Evolutionary conservation across 1,140 invertebrate genomes (phyloP), one percentile per base, ranked within the genome.

Genomic region (Drosophila burlai): DNA sequence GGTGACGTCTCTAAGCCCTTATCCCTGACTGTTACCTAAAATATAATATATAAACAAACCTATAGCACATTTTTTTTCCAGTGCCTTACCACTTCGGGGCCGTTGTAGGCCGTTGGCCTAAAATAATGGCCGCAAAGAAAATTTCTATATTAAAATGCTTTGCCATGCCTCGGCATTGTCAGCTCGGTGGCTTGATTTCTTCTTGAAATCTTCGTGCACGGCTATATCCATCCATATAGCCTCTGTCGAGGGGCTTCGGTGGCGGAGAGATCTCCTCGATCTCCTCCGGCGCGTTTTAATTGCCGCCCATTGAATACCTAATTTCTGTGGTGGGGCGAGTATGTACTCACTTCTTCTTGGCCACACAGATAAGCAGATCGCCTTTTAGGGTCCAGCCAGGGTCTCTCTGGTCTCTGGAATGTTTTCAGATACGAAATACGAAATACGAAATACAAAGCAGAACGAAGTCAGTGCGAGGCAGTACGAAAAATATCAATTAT

Each of bases 91-190:
- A 45, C 54, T 76, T 46, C 63, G 84, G 78, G 84, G 84, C 84
- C 84, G 85, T 89, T 90, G 84, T 89, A 89, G 84, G 84, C 84
- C 84, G 84, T 89, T 89, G 84, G 85, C 84, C 84, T 89, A 89
- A 89, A 89, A 89, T 90, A 84, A 89, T 90, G 67, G 67, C 67
- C 63, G 64, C 67, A 84, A 57, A 89, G 84, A 90, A 89, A 89
- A 89, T 89, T 89, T 89, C 84, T 89, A 89, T 90, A 89, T 89
- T 89, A 89, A 89, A 89, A 89, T 89, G 84, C 84, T 90, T 76
- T 75, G 85, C 84, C 84, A 87, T 87, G 81, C 81, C 85, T 86
- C 83, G 67, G 47, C 65, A 60, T 54, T 68, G 74, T 60, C 55
- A 67, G 68, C 24, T 42, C 15, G 54, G 26, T 72, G 69, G 67